Base-by-base conservation (phyloP, 2,888 invertebrate genomes). In the Perizoma affinitatum region DNA sequence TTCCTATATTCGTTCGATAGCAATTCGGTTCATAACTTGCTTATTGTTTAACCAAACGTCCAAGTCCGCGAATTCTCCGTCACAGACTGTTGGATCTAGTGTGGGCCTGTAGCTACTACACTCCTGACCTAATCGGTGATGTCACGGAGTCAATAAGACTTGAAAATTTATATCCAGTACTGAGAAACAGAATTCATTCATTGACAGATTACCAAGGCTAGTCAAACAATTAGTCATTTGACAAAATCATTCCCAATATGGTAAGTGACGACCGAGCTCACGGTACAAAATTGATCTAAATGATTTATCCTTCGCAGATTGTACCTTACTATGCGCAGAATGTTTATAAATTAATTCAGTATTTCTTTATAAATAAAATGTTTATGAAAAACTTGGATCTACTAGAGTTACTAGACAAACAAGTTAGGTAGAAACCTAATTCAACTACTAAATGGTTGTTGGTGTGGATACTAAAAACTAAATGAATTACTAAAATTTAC, bases 31-130 rank as follows among this genome's bases (percentile, higher is more conserved):
- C 75, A 72, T 66, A 65, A 71, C 67, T 62, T 71, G 83, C 77
- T 87, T 88, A 89, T 86, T 83, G 70, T 68, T 72, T 69, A 66
- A 66, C 72, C 79, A 83, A 82, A 83, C 90, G 91, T 88, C 83
- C 76, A 73, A 76, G 79, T 79, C 79, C 82, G 78, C 76, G 78
- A 78, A 76, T 66, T 76, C 78, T 70, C 83, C 76, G 82, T 76
- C 74, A 80, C 82, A 67, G 70, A 90, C 90, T 89, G 88, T 70
- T 78, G 75, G 74, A 62, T 79, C 75, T 74, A 71, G 70, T 69
- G 72, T 70, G 68, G 76, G 76, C 67, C 72, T 79, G 74, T 73
- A 73, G 76, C 79, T 38, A 22, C 22, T 79, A 76, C 78, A 79
- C 78, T 80, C 76, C 82, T 79, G 74, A 78, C 70, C 69, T 76